Percentiles rank a stretch among this genome's conserved stretches.
These are phyloP conservation scores for Enteromius viviparus DNA, from an alignment of 2,797 vertebrate species.

Conservation along the genomic window DNA sequence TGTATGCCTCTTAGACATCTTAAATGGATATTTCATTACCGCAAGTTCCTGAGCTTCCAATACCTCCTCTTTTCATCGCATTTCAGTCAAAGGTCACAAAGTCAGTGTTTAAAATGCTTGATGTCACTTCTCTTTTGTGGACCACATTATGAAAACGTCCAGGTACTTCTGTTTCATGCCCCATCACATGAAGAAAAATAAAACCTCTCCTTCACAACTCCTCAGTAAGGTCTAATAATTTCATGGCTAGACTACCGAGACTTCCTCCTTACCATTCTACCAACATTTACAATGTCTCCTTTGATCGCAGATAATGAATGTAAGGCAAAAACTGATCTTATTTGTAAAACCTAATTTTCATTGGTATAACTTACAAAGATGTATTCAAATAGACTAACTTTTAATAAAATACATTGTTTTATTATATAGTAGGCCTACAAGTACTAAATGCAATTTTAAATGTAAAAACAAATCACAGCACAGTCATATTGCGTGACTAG, in stretches of 20 bases:
- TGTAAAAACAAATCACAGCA: background rate
- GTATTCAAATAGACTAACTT: background rate
- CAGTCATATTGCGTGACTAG: background rate
- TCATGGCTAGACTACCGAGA: background rate
- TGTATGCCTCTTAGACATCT: background rate
- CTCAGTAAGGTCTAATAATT: background rate
- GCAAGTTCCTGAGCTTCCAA: background rate
- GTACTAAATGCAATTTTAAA: background rate
- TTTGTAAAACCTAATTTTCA: background rate
- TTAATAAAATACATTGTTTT: background rate
- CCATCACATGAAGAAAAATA: background rate
- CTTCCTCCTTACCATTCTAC: background rate
- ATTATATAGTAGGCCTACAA: background rate
- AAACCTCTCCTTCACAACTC: background rate
- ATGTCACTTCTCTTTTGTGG: conserved; percentile 2
- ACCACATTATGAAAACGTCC: conserved; percentile 2
- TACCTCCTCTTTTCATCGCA: background rate
- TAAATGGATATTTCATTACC: conserved; percentile 10
- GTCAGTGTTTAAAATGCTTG: background rate
- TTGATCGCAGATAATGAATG: background rate
- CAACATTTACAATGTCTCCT: background rate
- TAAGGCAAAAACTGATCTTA: conserved; percentile 3
- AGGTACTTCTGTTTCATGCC: conserved; percentile 9
- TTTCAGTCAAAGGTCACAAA: background rate
- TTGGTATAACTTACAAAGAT: background rate